Base-by-base conservation (phyloP, 2,888 invertebrate genomes). In the Chydorus sphaericus region DNA sequence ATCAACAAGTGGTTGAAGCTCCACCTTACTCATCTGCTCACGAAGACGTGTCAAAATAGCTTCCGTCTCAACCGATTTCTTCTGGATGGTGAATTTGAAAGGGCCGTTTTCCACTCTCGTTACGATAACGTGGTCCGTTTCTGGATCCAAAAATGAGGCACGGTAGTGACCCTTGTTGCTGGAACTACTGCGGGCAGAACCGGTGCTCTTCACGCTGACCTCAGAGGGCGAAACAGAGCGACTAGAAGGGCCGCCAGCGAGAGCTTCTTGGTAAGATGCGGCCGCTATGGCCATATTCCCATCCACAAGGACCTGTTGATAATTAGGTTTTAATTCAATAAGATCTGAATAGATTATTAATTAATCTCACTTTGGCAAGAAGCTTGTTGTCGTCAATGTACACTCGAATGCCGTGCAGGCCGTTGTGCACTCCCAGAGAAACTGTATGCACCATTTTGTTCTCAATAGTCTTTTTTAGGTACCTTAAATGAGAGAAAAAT, bases 101-200 rank as follows among this genome's bases (percentile, higher is more conserved):
- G 56, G 56, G 4, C 56, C 56, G 7, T 51, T 33, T 5, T 56
- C 51, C 14, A 56, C 51, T 2, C n/a, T 16, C 2, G 56, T 49
- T 10, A 56, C 50, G 16, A 26, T 29, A 14, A 56, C 37, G 7
- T 56, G 29, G n/a, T 10, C 5, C 10, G 14, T n/a, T 26, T 44
- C 28, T 16, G 18, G 10, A 5, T 44, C 44, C 44, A 44, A 26
- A 10, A 14, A 44, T 2, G 44, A 44, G 4, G 20, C 23, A 2
- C 26, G 11, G 26, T 23, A 44, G 26, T n/a, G 44, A 44, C 28
- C 5, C 26, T 7, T 14, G 16, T 4, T 14, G 26, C n/a, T 23
- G 1, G 39, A 8, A 10, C 23, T 39, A 23, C 4, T 39, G 18
- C 4, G 38, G 4, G 16, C 16, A 18, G 18, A 39, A 2, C 20